Percentiles rank a stretch among this genome's conserved stretches.
phyloP scores from a whole-genome alignment of 2,797 vertebrate species.

The Rhinogobio ventralis region DNA sequence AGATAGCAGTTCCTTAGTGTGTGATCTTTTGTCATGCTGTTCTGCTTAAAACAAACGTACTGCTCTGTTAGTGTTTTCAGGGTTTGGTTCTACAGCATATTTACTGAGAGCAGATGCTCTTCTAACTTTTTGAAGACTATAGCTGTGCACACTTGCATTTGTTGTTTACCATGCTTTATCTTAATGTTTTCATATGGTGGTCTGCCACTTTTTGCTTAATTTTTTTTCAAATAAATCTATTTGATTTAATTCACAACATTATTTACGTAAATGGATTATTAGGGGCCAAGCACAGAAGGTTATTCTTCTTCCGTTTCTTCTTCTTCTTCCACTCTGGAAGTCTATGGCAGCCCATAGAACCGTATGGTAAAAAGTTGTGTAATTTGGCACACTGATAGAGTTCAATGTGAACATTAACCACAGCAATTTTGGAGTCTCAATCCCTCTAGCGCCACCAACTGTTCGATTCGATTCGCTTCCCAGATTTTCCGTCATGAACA shows the following conservation, averaged over 20 bases:
- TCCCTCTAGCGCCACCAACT: no score
- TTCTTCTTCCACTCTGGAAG: no score
- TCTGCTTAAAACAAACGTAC: conserved; percentile 34
- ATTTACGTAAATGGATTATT: neutral
- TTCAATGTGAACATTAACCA: no score
- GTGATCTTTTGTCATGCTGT: conserved; percentile 41
- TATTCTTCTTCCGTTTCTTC: no score
- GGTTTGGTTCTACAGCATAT: conserved; percentile 26
- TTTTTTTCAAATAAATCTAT: neutral
- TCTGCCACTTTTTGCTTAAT: neutral
- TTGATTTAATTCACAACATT: neutral
- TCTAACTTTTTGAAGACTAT: conserved; percentile 61
- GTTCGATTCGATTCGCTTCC: no score
- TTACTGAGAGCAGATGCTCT: conserved; percentile 37
- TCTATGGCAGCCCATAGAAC: no score
- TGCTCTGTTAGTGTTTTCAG: conserved; percentile 30
- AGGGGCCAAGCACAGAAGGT: no score
- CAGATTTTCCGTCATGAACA: no score
- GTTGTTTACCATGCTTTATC: conserved; percentile 9
- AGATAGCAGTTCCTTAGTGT: conserved; percentile 31
- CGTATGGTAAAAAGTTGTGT: no score
- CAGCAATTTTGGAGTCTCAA: no score
- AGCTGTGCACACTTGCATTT: conserved; percentile 9
- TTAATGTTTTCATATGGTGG: neutral
- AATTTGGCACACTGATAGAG: no score